Base-by-base conservation (phyloP, 2,797 vertebrate genomes). In the Otus scops region DNA sequence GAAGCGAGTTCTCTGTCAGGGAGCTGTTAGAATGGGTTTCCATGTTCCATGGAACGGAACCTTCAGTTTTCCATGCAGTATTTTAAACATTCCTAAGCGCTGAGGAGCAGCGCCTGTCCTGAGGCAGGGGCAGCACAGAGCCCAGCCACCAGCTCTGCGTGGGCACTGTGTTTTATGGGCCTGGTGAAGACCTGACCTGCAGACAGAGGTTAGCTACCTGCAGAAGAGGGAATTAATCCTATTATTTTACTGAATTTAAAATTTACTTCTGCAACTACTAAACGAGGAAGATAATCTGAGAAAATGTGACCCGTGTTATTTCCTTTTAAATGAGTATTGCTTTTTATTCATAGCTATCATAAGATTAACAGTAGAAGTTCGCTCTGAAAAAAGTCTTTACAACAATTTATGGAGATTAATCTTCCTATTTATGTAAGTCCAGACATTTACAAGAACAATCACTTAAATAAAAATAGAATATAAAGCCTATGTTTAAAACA, bases 401-500 rank as follows among this genome's bases (percentile, higher is more conserved):
- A 95, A 75, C 41, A 59, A 84, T 92, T 95, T 82, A 60, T 75
- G 94, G 96, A 96, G 92, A 82, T 85, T 94, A 69, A 93, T 87
- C 92, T 97, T 94, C 94, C 95, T 98, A 79, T 87, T 96, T 85
- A 94, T 81, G 39, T 91, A 94, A 93, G 77, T 86, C 78, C 85
- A 95, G 95, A 93, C 90, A 93, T 92, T 95, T 91, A 95, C 96
- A 97, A 96, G 93, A 97, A 93, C 83, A 95, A 97, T 94, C 90
- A 93, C 73, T 97, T 97, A 89, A 98, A 97, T 95, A 96, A 97
- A 98, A 97, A 97, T 98, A 98, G 97, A 94, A 95, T 96, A 94
- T 97, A 97, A 97, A 98, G 96, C 98, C 98, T 98, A 98, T 98
- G 97, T 99, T 99, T 98, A 98, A 99, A 99, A 98, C 98, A 98